Percentiles rank a stretch among this genome's conserved stretches.
Conservation (phyloP, 2,888 invertebrate genomes). For the Lithophane socia region DNA sequence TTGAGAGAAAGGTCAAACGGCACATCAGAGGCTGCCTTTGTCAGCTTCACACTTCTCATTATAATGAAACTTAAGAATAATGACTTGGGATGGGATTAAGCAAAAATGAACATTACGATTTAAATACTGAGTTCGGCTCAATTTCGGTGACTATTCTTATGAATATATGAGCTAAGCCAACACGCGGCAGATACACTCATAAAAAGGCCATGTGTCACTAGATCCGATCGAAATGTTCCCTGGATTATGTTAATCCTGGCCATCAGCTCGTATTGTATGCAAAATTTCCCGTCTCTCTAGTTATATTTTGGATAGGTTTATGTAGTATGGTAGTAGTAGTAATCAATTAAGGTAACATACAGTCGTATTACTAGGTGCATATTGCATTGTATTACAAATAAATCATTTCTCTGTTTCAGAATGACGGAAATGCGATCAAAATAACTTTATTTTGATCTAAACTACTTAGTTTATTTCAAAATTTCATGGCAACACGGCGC, state of each 20-base stretch:
- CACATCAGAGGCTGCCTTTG: constrained; percentile 31
- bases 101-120: constrained; percentile 12
- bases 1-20: constrained; percentile 36
- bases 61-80: constrained; percentile 36
- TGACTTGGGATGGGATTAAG: constrained; percentile 8
- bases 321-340: constrained; percentile 2
- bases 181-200: constrained; percentile 40
- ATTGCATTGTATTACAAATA: not conserved
- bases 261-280: constrained; percentile 59
- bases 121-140: not conserved
- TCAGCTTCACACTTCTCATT: constrained; percentile 45
- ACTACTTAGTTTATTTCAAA: too few species aligned
- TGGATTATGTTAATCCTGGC: constrained; percentile 62
- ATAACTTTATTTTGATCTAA: too few species aligned
- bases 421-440: not conserved
- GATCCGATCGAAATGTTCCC: constrained; percentile 55
- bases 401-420: not conserved
- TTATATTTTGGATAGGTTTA: constrained; percentile 4
- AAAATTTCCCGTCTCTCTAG: constrained; percentile 40
- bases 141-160: constrained; percentile 23
- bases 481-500: not conserved
- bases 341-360: constrained; percentile 21
- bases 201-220: constrained; percentile 58
- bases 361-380: not conserved
- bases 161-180: constrained; percentile 32